Conservation (phyloP, 2,797 vertebrate species). For the Molossus alvarezi region DNA sequence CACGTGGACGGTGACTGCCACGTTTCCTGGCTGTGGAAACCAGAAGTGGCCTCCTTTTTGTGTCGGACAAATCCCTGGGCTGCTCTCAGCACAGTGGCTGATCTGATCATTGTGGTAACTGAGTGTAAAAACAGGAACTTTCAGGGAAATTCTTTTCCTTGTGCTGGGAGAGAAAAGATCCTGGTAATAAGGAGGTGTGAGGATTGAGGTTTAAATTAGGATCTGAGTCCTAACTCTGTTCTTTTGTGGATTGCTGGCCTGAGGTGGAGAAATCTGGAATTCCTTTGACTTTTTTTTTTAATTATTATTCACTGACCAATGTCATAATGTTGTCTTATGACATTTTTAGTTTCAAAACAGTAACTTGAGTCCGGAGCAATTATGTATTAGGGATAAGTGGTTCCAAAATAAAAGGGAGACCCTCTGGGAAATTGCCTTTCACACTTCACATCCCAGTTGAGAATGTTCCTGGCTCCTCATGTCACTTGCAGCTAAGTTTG, state of each 20-base stretch:
- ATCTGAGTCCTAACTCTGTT: background rate
- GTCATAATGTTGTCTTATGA: background rate
- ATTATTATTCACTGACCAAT: background rate
- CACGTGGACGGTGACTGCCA: background rate
- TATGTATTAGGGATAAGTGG: background rate
- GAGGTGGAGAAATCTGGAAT: background rate
- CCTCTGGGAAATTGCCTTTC: background rate
- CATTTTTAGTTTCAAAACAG: background rate
- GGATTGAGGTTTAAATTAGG: background rate
- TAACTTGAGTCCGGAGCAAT: background rate
- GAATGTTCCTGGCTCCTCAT: background rate
- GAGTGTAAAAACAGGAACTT: background rate
- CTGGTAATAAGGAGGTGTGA: background rate
- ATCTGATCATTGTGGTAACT: background rate
- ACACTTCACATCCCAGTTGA: background rate
- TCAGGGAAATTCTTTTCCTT: constrained; percentile 10
- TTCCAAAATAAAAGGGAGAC: background rate
- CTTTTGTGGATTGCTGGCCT: background rate
- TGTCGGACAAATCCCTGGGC: background rate
- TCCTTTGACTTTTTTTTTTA: background rate
- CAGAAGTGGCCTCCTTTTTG: background rate
- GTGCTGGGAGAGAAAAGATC: background rate
- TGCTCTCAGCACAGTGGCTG: background rate
- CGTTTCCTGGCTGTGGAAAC: background rate
- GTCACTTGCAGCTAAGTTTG: background rate